phyloP scores from a whole-genome alignment of 2,888 invertebrate species.

The Clostera curtula region DNA sequence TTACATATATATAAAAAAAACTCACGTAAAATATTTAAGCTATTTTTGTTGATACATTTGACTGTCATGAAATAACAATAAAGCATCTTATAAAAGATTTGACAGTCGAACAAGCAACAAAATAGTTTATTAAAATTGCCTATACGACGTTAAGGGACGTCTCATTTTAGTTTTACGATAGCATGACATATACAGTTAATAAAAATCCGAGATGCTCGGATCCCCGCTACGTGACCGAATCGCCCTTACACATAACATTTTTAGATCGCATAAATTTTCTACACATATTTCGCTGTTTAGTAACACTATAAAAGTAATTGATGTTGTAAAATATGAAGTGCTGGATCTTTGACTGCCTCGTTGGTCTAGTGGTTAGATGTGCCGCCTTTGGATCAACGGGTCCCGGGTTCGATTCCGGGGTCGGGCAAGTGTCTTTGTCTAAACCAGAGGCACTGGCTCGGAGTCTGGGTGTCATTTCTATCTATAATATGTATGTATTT shows the following conservation, averaged over 20 bases:
- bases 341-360: neutral
- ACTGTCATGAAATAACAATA: no score
- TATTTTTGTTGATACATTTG: no score
- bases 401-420: no score
- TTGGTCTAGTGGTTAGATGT: no score
- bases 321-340: conserved; percentile 34
- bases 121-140: conserved; percentile 8
- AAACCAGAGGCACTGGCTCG: no score
- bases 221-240: conserved; percentile 31
- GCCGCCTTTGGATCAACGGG: no score
- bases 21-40: no score
- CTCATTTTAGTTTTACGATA: conserved; percentile 21
- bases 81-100: no score
- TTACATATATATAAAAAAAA: no score
- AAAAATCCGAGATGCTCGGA: conserved; percentile 28
- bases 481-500: no score
- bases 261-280: conserved; percentile 40
- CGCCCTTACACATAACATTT: conserved; percentile 33
- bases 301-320: conserved; percentile 41
- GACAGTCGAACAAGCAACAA: neutral
- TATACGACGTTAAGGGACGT: conserved; percentile 16
- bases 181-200: conserved; percentile 32
- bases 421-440: no score
- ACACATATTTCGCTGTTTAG: conserved; percentile 39
- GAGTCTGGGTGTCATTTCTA: no score